Evolutionary conservation across 2,888 invertebrate genomes (phyloP), one percentile per base, ranked within the genome.

Genomic region (Leptopilina syphax): DNA sequence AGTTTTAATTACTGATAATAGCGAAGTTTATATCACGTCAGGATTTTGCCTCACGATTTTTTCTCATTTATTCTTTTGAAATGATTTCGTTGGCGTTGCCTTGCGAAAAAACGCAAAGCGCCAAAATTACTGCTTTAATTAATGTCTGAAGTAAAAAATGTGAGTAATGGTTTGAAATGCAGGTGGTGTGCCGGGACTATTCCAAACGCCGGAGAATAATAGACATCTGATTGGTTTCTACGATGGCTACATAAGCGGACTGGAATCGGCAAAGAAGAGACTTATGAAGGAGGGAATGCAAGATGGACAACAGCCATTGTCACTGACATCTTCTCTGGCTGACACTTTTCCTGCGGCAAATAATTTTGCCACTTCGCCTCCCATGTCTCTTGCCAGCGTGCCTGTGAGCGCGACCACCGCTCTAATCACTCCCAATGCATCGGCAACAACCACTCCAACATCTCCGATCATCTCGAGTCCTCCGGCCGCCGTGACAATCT

Each of bases 121-220:
- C 18, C 18, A 18, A 18, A 18, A 18, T 18, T 18, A 18, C 18
- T 18, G 18, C 18, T 18, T 18, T 18, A 18, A 18, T 18, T 18
- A 18, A 18, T 18, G 18, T 18, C 18, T 18, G 18, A 18, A 18
- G 18, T 18, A 18, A 18, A 18, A 18, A 18, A 18, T 18, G 18
- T 18, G 18, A 18, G 18, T 18, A 18, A 18, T 18, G 18, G 18
- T 18, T 8, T 57, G 93, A 93, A 82, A 93, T 93, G 79, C 92
- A 93, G 82, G 90, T 92, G 80, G 87, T 93, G 47, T 91, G 93
- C 80, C 86, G 91, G 81, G 92, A 92, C 85, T 93, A 92, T 85
- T 50, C 70, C 27, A 50, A 50, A 70, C 70, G 50, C 27, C 70
- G 13, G 70, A 70, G 12, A 27, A 54, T 27, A 70, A 54, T 27